These are phyloP conservation scores for Erebia epiphron DNA, from an alignment of 2,888 invertebrate genomes.

Conservation along the genomic window DNA sequence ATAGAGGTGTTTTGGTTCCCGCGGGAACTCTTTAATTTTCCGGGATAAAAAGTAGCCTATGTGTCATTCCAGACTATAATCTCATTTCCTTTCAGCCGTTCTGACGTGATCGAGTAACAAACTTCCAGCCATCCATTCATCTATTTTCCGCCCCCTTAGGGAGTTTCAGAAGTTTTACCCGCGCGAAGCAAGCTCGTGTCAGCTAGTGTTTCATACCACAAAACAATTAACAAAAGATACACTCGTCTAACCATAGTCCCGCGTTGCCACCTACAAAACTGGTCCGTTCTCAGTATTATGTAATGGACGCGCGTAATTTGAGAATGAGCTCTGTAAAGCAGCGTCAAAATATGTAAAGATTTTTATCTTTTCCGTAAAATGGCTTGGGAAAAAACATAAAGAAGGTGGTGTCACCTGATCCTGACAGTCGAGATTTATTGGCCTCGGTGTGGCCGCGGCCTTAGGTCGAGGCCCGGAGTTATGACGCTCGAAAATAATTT, in stretches of 20 bases:
- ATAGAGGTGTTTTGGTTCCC: too few relatives aligned
- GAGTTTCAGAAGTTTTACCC: too few relatives aligned
- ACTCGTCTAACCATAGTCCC: slow-evolving; percentile 33
- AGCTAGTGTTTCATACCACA: slow-evolving; percentile 21
- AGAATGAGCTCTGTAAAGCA: slow-evolving; percentile 78
- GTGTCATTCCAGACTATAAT: too few relatives aligned
- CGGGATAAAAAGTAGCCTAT: too few relatives aligned
- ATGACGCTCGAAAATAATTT: slow-evolving; percentile 78
- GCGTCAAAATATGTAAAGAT: slow-evolving; percentile 84
- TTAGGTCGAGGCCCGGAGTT: slow-evolving; percentile 74
- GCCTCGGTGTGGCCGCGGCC: slow-evolving; percentile 78
- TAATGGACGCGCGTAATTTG: slow-evolving; percentile 80
- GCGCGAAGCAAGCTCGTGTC: too few relatives aligned
- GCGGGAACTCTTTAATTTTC: too few relatives aligned
- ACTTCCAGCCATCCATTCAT: too few relatives aligned
- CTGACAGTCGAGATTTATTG: slow-evolving; percentile 77
- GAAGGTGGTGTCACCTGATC: slow-evolving; percentile 84
- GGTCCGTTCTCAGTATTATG: slow-evolving; percentile 73
- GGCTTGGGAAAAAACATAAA: slow-evolving; percentile 84
- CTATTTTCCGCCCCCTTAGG: too few relatives aligned
- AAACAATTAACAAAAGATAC: slow-evolving; percentile 28
- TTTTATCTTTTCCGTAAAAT: slow-evolving; percentile 83
- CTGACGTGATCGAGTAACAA: too few relatives aligned
- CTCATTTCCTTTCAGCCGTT: too few relatives aligned
- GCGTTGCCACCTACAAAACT: slow-evolving; percentile 54